A percentile compares a stretch with the other conserved stretches of the same genome.
phyloP scores from a whole-genome alignment of 2,797 vertebrate genomes.

The Kryptolebias ocellatus region DNA sequence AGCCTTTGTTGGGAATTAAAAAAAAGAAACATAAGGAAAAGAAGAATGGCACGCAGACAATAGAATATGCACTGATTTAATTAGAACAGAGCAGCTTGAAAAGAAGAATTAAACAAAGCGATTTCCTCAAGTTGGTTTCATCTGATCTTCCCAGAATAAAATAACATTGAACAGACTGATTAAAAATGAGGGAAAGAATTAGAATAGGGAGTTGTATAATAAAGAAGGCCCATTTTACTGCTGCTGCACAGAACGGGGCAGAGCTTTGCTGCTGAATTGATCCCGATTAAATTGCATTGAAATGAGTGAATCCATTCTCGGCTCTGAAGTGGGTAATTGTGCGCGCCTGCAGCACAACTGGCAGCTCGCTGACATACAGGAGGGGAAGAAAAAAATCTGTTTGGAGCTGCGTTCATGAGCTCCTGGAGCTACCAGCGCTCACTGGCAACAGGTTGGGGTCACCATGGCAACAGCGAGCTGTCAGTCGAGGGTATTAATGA shows the following conservation, averaged over 20 bases:
- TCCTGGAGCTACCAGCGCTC: slow-evolving; percentile 22
- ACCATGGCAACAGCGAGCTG: slow-evolving; percentile 70
- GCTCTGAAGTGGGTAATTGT: slow-evolving; percentile 47
- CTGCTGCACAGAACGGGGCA: slow-evolving; percentile 11
- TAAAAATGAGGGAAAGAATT: slow-evolving; percentile 30
- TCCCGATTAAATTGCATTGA: slow-evolving; percentile 30
- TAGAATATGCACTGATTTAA: slow-evolving; percentile 53
- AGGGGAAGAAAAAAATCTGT: slow-evolving; percentile 10
- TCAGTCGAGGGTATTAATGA: slow-evolving; percentile 68
- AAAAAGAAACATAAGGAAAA: slow-evolving; percentile 11
- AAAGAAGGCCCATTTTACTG: slow-evolving; percentile 34
- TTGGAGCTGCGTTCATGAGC: slow-evolving; percentile 40
- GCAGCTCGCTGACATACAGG: slow-evolving; percentile 26
- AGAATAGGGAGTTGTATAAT: slow-evolving; percentile 27
- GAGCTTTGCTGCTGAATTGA: slow-evolving; percentile 34
- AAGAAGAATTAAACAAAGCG: slow-evolving; percentile 55
- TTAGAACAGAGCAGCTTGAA: slow-evolving; percentile 48
- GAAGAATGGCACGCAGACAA: slow-evolving; percentile 31
- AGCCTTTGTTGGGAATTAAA: slow-evolving; percentile 38
- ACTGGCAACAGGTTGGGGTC: slow-evolving; percentile 71
- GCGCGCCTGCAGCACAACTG: slow-evolving; percentile 22
- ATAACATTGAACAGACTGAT: slow-evolving; percentile 24
- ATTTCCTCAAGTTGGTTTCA: slow-evolving; percentile 55
- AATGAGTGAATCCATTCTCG: slow-evolving; percentile 45
- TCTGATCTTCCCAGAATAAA: slow-evolving; percentile 48